Evolutionary conservation across 2,888 invertebrate species (phyloP).

Genomic region (Phymatocera aterrima): DNA sequence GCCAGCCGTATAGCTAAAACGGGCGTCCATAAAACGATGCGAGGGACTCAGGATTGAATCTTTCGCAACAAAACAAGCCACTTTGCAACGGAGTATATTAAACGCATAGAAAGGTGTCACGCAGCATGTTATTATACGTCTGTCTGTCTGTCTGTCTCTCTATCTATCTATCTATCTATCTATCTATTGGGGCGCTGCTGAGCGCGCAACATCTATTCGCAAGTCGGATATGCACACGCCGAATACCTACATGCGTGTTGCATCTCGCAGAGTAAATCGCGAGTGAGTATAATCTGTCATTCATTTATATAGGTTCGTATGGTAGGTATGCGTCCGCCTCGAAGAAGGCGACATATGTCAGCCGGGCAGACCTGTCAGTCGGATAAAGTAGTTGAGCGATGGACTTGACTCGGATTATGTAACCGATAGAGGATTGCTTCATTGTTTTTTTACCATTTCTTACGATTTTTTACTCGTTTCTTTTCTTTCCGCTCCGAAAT

Average conservation of each 20-base stretch:
- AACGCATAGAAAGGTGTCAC: slow-evolving; percentile 43
- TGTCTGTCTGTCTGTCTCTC: not conserved
- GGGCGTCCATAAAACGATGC: slow-evolving; percentile 34
- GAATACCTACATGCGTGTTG: not conserved
- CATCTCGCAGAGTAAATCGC: not conserved
- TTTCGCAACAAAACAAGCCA: slow-evolving; percentile 58
- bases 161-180: not conserved
- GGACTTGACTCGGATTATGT: slow-evolving; percentile 61
- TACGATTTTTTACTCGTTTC: not conserved
- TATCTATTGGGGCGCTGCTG: slow-evolving; percentile 21
- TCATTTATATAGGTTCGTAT: slow-evolving; percentile 4
- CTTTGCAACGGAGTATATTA: slow-evolving; percentile 55
- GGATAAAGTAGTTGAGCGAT: slow-evolving; percentile 62
- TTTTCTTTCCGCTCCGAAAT: not conserved
- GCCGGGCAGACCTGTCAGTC: slow-evolving; percentile 56
- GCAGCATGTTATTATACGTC: slow-evolving; percentile 21
- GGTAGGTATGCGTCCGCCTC: not conserved
- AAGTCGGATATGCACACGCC: not conserved
- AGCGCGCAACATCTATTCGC: slow-evolving; percentile 13
- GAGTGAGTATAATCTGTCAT: not conserved
- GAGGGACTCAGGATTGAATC: slow-evolving; percentile 57
- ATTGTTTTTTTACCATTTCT: not conserved
- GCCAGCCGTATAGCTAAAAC: slow-evolving; percentile 50
- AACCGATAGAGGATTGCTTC: slow-evolving; percentile 51
- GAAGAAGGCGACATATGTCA: slow-evolving; percentile 59